A percentile compares a stretch with the other conserved stretches of the same genome.
These are phyloP conservation scores for Thamnaconus septentrionalis DNA, from an alignment of 2,113 vertebrate species.

Conservation along the genomic window DNA sequence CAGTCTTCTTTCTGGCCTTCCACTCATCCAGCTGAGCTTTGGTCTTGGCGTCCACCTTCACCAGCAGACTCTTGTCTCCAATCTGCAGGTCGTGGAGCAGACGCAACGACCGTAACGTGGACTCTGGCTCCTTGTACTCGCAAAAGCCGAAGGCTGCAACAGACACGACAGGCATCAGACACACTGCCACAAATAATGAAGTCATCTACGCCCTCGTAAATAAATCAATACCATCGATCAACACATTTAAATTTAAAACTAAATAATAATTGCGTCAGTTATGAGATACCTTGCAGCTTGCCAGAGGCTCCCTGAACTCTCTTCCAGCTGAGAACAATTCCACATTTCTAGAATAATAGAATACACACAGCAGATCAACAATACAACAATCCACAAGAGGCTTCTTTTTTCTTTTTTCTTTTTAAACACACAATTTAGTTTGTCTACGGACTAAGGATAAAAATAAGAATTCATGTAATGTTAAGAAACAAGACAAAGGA, in stretches of 20 bases:
- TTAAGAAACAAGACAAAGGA: too few species aligned
- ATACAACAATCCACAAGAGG: too few species aligned
- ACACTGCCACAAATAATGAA: too few species aligned
- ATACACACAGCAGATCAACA: too few species aligned
- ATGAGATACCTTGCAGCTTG: slow-evolving; percentile 92
- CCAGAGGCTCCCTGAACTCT: slow-evolving; percentile 98
- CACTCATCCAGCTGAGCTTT: slow-evolving; percentile 97
- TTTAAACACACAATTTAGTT: too few species aligned
- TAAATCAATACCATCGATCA: too few species aligned
- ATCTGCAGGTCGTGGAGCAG: slow-evolving; percentile 94
- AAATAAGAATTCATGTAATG: too few species aligned
- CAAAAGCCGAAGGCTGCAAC: slow-evolving; percentile 95
- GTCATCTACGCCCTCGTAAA: neutral
- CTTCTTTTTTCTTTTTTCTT: too few species aligned
- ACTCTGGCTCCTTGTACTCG: slow-evolving; percentile 98
- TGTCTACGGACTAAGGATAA: too few species aligned
- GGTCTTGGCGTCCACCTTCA: slow-evolving; percentile 98
- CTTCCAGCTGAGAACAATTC: slow-evolving; percentile 98
- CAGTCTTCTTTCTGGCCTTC: slow-evolving; percentile 94
- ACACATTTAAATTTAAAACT: too few species aligned
- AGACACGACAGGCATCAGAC: slow-evolving; percentile 2
- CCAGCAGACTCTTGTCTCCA: slow-evolving; percentile 95
- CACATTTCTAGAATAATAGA: slow-evolving; percentile 85
- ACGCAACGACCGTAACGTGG: slow-evolving; percentile 90
- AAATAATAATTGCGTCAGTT: neutral